Evolutionary conservation across 1,140 invertebrate genomes (phyloP).

Genomic region (Maconellicoccus hirsutus): DNA sequence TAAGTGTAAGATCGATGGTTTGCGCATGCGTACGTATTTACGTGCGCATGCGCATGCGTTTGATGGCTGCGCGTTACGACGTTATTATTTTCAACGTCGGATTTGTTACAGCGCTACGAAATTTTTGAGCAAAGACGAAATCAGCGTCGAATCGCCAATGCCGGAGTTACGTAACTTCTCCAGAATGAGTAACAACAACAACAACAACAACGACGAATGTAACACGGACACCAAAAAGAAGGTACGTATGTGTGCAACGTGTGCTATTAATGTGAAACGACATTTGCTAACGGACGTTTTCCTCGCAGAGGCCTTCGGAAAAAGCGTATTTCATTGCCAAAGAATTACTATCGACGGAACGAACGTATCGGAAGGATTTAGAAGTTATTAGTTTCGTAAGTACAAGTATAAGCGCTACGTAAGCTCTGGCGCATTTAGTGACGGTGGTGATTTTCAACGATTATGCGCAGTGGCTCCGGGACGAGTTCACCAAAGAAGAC

Average conservation of each 20-base stretch:
- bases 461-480: constrained; percentile 51
- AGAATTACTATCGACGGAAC: constrained; percentile 88
- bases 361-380: constrained; percentile 89
- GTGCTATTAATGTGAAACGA: not conserved
- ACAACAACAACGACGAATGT: not conserved
- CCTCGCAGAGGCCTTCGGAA: constrained; percentile 55
- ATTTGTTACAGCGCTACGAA: not conserved
- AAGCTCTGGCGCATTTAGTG: too few species aligned
- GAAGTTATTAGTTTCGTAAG: constrained; percentile 78
- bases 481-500: constrained; percentile 50
- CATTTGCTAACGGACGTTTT: constrained; percentile 23
- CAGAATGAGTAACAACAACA: not conserved
- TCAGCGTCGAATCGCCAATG: constrained; percentile 12
- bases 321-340: constrained; percentile 85
- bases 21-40: too few species aligned
- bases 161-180: not conserved
- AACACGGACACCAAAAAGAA: constrained; percentile 25
- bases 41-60: too few species aligned
- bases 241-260: not conserved
- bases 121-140: constrained; percentile 12
- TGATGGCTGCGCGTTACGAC: too few species aligned
- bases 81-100: too few species aligned
- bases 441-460: not conserved
- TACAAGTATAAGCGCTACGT: too few species aligned
- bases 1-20: too few species aligned